A percentile compares a stretch with the other conserved stretches of the same genome.
These are phyloP conservation scores for Aphyosemion australe DNA, from an alignment of 2,113 vertebrate genomes.

Conservation along the genomic window DNA sequence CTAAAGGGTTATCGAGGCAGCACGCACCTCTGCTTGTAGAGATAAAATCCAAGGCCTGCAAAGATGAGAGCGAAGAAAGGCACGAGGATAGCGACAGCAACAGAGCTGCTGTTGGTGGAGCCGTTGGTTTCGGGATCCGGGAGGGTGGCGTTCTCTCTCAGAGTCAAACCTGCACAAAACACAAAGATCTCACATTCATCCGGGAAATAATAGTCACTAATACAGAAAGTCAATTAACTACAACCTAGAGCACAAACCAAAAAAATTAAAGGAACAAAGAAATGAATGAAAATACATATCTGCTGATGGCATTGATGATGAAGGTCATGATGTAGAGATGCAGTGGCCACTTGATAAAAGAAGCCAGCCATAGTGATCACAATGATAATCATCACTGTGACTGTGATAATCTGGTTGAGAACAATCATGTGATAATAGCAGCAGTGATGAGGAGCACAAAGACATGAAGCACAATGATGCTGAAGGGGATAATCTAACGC, in stretches of 20 bases:
- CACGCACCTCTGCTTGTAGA: slow-evolving; percentile 96
- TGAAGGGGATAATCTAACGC: slow-evolving; percentile 19
- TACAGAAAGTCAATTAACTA: neutral
- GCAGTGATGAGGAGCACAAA: slow-evolving; percentile 35
- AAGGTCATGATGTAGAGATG: slow-evolving; percentile 38
- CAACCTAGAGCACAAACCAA: slow-evolving; percentile 3
- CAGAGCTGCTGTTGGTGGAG: slow-evolving; percentile 95
- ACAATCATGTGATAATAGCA: slow-evolving; percentile 46
- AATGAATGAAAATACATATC: slow-evolving; percentile 33
- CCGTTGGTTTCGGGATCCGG: slow-evolving; percentile 84
- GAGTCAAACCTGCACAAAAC: slow-evolving; percentile 84
- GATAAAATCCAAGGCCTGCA: slow-evolving; percentile 98
- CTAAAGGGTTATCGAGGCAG: neutral
- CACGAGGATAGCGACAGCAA: slow-evolving; percentile 99
- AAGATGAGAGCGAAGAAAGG: slow-evolving; percentile 99
- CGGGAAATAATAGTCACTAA: neutral
- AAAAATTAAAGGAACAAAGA: slow-evolving; percentile 1
- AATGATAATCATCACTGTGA: slow-evolving; percentile 44
- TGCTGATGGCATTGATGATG: slow-evolving; percentile 26
- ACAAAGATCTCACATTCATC: neutral
- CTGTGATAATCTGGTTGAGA: slow-evolving; percentile 52
- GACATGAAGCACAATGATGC: slow-evolving; percentile 39
- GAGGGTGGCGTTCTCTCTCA: slow-evolving; percentile 86
- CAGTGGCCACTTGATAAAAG: slow-evolving; percentile 34
- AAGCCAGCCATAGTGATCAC: slow-evolving; percentile 33